Evolutionary conservation across 2,797 vertebrate genomes (phyloP).

Genomic region (Kryptopterus vitreolus): DNA sequence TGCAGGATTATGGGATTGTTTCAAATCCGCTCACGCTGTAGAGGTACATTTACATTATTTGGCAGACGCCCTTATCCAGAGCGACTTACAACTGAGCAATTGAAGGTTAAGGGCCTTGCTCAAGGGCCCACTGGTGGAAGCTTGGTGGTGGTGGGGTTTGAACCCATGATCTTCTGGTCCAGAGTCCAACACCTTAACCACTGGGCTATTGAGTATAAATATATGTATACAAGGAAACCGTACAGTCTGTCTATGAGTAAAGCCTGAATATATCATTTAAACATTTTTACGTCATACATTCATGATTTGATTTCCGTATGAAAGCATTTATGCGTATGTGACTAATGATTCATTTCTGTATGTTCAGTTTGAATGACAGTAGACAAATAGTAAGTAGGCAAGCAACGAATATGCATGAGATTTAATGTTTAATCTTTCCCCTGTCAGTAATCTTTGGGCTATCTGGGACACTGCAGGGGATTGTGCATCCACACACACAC

Average conservation of each 20-base stretch:
- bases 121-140: no score
- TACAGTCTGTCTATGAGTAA: background rate
- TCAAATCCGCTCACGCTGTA: no score
- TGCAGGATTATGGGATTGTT: background rate
- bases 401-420: conserved; percentile 49
- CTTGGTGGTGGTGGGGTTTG: no score
- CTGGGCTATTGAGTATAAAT: no score
- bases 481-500: conserved; percentile 57
- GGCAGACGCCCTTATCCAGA: no score
- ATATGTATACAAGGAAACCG: background rate
- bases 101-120: no score
- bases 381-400: background rate
- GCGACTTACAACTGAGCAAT: no score
- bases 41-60: background rate
- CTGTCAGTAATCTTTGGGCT: conserved; percentile 69
- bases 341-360: conserved; percentile 15
- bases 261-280: background rate
- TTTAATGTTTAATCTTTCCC: conserved; percentile 63
- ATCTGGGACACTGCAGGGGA: conserved; percentile 79
- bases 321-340: conserved; percentile 9
- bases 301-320: no score
- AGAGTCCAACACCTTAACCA: no score
- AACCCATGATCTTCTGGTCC: no score
- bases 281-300: background rate
- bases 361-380: background rate